Conservation (phyloP, 2,888 invertebrate genomes). For the Papilio gigon region DNA sequence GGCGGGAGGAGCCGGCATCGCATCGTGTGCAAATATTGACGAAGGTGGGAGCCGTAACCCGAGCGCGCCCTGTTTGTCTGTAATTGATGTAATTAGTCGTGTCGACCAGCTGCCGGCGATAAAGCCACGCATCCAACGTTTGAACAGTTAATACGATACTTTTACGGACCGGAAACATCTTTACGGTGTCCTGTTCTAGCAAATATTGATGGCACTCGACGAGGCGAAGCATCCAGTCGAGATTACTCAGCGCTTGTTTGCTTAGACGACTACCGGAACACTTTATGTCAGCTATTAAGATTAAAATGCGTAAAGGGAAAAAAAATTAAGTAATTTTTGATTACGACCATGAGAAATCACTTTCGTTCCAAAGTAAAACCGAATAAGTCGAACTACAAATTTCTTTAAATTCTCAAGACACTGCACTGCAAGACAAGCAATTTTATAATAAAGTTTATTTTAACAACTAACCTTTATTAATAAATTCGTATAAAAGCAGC, state of each 20-base stretch:
- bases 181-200: slow-evolving; percentile 73
- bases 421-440: too few relatives aligned
- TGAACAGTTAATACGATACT: slow-evolving; percentile 79
- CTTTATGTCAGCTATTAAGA: slow-evolving; percentile 22
- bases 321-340: neutral
- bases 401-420: too few relatives aligned
- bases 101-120: slow-evolving; percentile 75
- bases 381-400: too few relatives aligned
- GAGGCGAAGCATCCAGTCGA: slow-evolving; percentile 71
- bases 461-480: neutral
- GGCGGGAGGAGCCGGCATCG: slow-evolving; percentile 46
- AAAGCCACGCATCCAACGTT: slow-evolving; percentile 69
- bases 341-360: neutral
- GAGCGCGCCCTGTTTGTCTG: slow-evolving; percentile 74
- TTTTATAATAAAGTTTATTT: too few relatives aligned
- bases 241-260: slow-evolving; percentile 50
- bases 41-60: slow-evolving; percentile 79
- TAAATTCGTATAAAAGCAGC: slow-evolving; percentile 60
- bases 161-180: slow-evolving; percentile 78
- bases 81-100: slow-evolving; percentile 83
- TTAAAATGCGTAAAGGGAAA: slow-evolving; percentile 4
- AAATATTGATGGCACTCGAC: slow-evolving; percentile 78
- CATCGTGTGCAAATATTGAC: slow-evolving; percentile 75
- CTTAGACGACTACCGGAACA: slow-evolving; percentile 16
- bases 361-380: too few relatives aligned